Base-by-base conservation (phyloP, 2,113 vertebrate genomes). In the Neomonachus schauinslandi region DNA sequence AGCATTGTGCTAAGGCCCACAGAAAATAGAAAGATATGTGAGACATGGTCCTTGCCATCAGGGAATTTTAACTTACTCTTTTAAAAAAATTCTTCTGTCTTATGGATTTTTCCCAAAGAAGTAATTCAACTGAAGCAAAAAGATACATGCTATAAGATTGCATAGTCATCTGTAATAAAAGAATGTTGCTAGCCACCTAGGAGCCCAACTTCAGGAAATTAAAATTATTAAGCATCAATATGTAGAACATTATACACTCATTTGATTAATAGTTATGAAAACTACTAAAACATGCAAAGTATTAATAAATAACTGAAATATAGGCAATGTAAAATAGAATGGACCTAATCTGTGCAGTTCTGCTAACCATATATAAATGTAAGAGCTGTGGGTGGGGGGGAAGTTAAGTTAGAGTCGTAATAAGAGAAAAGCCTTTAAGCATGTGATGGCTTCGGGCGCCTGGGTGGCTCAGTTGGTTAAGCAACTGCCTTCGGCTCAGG, bases 51-150 rank as follows among this genome's bases (percentile, higher is more conserved):
- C 28, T 77, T 95, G 63, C 22, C 53, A 82, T 74, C 39, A 87
- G n/a, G 31, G 59, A 96, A 33, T 92, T 95, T 95, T 67, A 87
- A 72, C 61, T 65, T 72, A 65, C 13, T 42, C 67, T 82, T 69
- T 36, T 36, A 22, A 85, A 92, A 59, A 84, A n/a, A 83, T 31
- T 61, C 13, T 80, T 90, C 53, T 59, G 2, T 77, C 15, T 67
- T 57, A 81, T 19, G 2, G n/a, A 53, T 91, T 93, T 94, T 82
- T 80, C n/a, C 65, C n/a, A 76, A 94, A 21, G 76, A 81, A 94
- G 67, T 86, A 72, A 85, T 89, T 97, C 57, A 95, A 71, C 71
- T 85, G 39, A 93, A 81, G 11, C 63, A 86, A 89, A 97, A 97
- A 89, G 19, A 82, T 76, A 91, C 12, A 92, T 94, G 21, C 2